These are phyloP conservation scores for Neodon shergylaensis DNA, from an alignment of 2,113 vertebrate genomes.

Conservation along the genomic window DNA sequence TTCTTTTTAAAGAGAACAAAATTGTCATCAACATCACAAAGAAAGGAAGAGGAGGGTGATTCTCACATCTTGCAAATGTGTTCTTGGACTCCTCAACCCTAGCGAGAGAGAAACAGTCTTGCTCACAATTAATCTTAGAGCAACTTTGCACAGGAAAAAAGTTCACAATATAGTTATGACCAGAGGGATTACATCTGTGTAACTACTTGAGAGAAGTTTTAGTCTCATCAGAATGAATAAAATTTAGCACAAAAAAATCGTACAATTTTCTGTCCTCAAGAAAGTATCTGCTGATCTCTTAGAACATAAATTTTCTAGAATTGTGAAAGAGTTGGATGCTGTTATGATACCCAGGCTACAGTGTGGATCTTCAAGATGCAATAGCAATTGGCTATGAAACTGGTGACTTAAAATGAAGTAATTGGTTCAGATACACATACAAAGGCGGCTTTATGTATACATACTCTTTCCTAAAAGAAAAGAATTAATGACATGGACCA, in stretches of 20 bases:
- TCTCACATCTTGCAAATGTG: neutral
- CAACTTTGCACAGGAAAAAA: neutral
- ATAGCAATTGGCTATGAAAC: neutral
- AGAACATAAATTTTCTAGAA: neutral
- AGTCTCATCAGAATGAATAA: neutral
- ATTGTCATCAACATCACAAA: neutral
- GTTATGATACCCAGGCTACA: neutral
- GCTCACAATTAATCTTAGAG: neutral
- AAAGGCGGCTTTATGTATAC: neutral
- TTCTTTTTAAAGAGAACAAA: neutral
- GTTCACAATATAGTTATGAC: neutral
- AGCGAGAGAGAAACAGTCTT: neutral
- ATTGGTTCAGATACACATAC: neutral
- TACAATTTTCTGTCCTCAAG: neutral
- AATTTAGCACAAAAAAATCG: neutral
- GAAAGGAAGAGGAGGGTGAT: neutral
- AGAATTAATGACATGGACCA: neutral
- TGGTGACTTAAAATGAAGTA: neutral
- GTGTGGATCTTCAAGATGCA: neutral
- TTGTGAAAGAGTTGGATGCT: neutral
- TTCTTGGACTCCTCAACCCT: neutral
- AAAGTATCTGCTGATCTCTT: neutral
- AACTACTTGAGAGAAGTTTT: neutral
- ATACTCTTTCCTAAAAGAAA: neutral
- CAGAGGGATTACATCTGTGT: neutral